Conservation (phyloP, 64 coral and sea anemone species). For the Montipora efflorescens region DNA sequence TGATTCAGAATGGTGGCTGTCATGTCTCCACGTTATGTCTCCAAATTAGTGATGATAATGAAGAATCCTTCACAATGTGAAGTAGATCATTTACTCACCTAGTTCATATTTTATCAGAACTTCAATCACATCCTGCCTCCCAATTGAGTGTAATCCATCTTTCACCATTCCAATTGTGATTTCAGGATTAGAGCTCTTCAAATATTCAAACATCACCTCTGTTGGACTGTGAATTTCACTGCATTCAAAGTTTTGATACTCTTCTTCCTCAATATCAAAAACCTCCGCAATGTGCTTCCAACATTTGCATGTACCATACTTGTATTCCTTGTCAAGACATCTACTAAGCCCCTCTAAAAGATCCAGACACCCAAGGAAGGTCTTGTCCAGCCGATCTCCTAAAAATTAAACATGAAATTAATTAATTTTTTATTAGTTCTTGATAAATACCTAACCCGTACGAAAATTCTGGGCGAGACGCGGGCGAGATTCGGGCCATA, state of each 20-base stretch:
- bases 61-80: neutral
- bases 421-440: neutral
- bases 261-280: constrained; percentile 4
- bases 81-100: neutral
- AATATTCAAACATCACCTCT: constrained; percentile 41
- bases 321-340: constrained; percentile 38
- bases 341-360: constrained; percentile 2
- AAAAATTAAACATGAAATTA: neutral
- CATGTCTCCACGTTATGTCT: neutral
- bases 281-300: constrained; percentile 25
- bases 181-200: neutral
- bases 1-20: neutral
- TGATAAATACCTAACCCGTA: neutral
- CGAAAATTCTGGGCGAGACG: too few relatives aligned
- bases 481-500: too few relatives aligned
- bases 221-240: constrained; percentile 18
- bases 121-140: constrained; percentile 2
- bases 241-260: constrained; percentile 11
- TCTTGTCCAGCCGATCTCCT: neutral
- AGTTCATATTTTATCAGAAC: neutral
- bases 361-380: neutral
- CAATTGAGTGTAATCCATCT: neutral
- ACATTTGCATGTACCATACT: constrained; percentile 28
- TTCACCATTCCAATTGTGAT: constrained; percentile 26
- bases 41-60: neutral